Base-by-base conservation (phyloP, 1,140 invertebrate genomes). In the Cyrtorhinus lividipennis region DNA sequence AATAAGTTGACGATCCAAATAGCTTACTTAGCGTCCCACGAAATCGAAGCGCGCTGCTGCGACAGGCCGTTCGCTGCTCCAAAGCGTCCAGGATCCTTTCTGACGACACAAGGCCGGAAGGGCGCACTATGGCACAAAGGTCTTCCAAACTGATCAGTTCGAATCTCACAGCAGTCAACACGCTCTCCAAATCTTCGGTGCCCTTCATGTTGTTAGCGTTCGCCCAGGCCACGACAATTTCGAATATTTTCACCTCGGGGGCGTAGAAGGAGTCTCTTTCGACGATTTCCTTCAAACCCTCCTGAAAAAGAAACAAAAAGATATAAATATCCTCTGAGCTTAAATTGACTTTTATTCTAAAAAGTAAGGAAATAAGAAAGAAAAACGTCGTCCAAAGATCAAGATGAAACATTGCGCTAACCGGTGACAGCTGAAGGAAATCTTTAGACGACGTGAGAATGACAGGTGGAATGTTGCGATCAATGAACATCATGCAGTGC, bases 21-120 rank as follows among this genome's bases (percentile, higher is more conserved):
- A 38, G 75, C 78, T 77, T 72, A 85, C 83, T 76, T 56, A 91
- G 73, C 61, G 83, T 79, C 53, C 90, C 90, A 26, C 89, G 79
- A 73, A 95, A 93, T 56, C 83, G 82, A 18, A 97, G 76, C 64
- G 88, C 83, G 30, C 83, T 85, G 71, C 85, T 83, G 68, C 83
- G 81, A 53, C 81, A 83, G 70, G 86, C 84, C 26, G 83, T 90
- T 68, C 87, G 82, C 66, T 86, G 81, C 68, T 90, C 83, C 66
- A 98, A 95, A 22, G 94, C 95, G 78, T 98, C 95, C 13, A 99
- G 80, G 63, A 99, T 85, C 69, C 83, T 82, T 75, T 98, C 92
- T 1, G 94, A 82, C 26, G 86, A 84, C 27, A 98, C 83, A 13
- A 98, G 79, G 38, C 82, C 79, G 24, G 90, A 88, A 2, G 88